Percentiles rank a stretch among this genome's conserved stretches.
Conservation (phyloP, 2,888 invertebrate species). For the Ceraclea dissimilis region DNA sequence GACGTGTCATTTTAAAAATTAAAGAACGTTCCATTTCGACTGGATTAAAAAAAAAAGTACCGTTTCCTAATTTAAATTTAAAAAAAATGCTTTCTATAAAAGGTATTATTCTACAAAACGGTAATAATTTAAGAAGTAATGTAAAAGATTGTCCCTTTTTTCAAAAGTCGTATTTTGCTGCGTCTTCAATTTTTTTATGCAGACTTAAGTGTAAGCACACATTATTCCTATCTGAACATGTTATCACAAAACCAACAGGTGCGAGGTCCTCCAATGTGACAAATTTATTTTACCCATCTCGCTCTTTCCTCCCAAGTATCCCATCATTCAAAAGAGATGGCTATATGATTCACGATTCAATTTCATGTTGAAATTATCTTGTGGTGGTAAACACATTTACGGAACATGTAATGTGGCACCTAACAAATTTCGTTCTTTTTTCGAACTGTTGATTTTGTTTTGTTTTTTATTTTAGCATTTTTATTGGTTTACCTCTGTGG, state of each 20-base stretch:
- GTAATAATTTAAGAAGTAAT: no score
- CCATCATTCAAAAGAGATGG: neutral
- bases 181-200: no score
- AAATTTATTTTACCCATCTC: neutral
- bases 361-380: neutral
- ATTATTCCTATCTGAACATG: conserved; percentile 19
- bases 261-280: conserved; percentile 11
- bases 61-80: no score
- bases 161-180: no score
- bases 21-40: no score
- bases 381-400: conserved; percentile 23
- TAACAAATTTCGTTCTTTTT: conserved; percentile 23
- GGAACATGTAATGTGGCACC: conserved; percentile 25
- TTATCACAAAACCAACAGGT: conserved; percentile 24
- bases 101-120: no score
- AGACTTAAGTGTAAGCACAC: conserved; percentile 17
- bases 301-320: neutral
- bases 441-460: conserved; percentile 13
- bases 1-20: no score
- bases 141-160: no score
- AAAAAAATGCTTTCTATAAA: no score
- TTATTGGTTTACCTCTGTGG: conserved; percentile 23
- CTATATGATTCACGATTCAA: no score
- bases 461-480: conserved; percentile 22
- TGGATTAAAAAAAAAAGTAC: no score